Evolutionary conservation across 2,888 invertebrate genomes (phyloP).

Genomic region (Empis stercorea): DNA sequence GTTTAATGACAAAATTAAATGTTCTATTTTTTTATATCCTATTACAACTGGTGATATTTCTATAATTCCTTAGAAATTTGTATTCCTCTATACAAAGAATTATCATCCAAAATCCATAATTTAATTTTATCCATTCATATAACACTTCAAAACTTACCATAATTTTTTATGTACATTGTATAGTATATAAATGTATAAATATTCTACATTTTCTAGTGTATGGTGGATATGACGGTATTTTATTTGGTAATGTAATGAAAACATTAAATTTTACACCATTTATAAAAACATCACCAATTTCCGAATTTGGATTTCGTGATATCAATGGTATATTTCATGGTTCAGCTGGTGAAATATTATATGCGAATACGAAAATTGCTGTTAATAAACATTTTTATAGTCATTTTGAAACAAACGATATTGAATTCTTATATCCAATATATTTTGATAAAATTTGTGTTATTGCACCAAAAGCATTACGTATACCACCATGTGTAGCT

Average conservation of each 20-base stretch:
- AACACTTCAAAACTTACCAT: no score
- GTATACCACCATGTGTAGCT: conserved; percentile 15
- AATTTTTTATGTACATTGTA: no score
- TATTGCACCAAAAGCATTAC: neutral
- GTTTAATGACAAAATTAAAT: no score
- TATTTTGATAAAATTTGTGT: neutral
- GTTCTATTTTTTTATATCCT: no score
- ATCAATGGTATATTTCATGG: neutral
- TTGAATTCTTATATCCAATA: neutral
- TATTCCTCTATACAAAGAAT: no score
- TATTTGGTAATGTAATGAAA: conserved; percentile 26
- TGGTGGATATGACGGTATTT: conserved; percentile 30
- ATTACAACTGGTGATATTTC: no score
- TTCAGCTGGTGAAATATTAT: neutral
- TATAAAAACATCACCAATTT: neutral
- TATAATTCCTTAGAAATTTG: no score
- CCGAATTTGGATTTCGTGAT: neutral
- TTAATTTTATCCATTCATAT: no score
- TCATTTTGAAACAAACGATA: neutral
- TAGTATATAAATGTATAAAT: no score
- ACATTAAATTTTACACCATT: conserved; percentile 26
- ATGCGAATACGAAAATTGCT: neutral
- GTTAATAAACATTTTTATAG: neutral
- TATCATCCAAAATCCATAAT: no score
- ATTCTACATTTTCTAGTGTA: conserved; percentile 4